Base-by-base conservation (phyloP, 2,888 invertebrate genomes). In the Axea sp. region DNA sequence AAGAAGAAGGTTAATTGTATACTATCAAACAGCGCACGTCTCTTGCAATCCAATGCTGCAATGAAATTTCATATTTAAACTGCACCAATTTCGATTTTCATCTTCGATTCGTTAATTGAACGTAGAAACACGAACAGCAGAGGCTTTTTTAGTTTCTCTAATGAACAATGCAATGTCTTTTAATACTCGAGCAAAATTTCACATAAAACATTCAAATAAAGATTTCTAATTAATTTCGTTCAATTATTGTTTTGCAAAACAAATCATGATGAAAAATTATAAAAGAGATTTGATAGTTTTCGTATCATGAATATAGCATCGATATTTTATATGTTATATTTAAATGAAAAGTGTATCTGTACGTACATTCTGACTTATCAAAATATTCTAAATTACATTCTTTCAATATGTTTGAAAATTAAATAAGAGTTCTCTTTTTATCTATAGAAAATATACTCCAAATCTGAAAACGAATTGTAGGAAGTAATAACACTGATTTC, bases 41-140 rank as follows among this genome's bases (percentile, higher is more conserved):
- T 49, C 35, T 49, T 55, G 53, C 26, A 15, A 15, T 14, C 8
- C 17, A 5, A 7, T 6, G 9, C 35, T 28, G 17, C 65, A 49
- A 51, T 30, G 47, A 65, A 64, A 73, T 68, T 62, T 37, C 73
- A 57, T 37, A 64, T 31, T 64, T 11, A 24, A 69, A 65, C 62
- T 51, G 43, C 3, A n/a, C 22, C 24, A 57, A 45, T 62, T 57
- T 17, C 35, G 37, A 62, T 69, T 69, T 53, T 60, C 53, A 65
- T 74, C 65, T 69, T 65, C 64, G 65, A 53, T 69, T 65, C 31
- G 47, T 45, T 65, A 69, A 69, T 65, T 65, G 65, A 69, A 74
- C 53, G 35, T 12, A 22, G 53, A 73, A 35, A 19, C 45, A 49
- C 17, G 14, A 51, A 41, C 14, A 11, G 9, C 4, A 12, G 24